Conservation (phyloP, 1,140 invertebrate species). For the Trichoplusia ni region DNA sequence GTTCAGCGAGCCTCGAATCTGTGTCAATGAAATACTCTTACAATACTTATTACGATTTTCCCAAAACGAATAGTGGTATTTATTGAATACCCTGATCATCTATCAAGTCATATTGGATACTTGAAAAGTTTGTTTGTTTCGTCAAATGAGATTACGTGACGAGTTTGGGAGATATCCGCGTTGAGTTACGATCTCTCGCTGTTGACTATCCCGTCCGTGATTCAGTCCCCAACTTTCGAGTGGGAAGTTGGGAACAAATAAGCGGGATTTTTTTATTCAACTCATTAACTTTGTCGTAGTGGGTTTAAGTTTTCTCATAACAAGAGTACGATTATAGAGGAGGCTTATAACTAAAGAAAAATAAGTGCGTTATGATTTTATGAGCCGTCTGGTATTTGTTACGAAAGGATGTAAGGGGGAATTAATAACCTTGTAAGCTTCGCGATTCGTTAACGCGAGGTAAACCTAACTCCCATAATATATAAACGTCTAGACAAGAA, state of each 20-base stretch:
- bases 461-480: not conserved
- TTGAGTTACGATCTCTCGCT: slow-evolving; percentile 20
- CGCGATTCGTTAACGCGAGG: slow-evolving; percentile 7
- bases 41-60: slow-evolving; percentile 25
- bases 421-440: slow-evolving; percentile 13
- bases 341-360: not conserved
- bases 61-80: slow-evolving; percentile 14
- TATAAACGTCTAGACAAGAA: slow-evolving; percentile 19
- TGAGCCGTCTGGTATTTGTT: slow-evolving; percentile 5
- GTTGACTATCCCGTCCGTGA: slow-evolving; percentile 13
- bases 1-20: slow-evolving; percentile 32
- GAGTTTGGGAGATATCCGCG: not conserved
- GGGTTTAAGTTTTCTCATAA: slow-evolving; percentile 18
- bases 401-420: not conserved
- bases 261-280: slow-evolving; percentile 15
- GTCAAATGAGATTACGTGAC: slow-evolving; percentile 8
- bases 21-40: slow-evolving; percentile 39
- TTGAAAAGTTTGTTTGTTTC: slow-evolving; percentile 20
- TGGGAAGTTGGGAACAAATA: slow-evolving; percentile 20
- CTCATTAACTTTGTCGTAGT: slow-evolving; percentile 18
- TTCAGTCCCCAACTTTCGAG: slow-evolving; percentile 16
- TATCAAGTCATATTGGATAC: slow-evolving; percentile 25
- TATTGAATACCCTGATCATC: slow-evolving; percentile 25
- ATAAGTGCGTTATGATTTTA: slow-evolving; percentile 14
- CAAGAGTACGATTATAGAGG: slow-evolving; percentile 2